Evolutionary conservation across 2,113 vertebrate genomes (phyloP), one percentile per base, ranked within the genome.

Genomic region (Anseranas semipalmata): DNA sequence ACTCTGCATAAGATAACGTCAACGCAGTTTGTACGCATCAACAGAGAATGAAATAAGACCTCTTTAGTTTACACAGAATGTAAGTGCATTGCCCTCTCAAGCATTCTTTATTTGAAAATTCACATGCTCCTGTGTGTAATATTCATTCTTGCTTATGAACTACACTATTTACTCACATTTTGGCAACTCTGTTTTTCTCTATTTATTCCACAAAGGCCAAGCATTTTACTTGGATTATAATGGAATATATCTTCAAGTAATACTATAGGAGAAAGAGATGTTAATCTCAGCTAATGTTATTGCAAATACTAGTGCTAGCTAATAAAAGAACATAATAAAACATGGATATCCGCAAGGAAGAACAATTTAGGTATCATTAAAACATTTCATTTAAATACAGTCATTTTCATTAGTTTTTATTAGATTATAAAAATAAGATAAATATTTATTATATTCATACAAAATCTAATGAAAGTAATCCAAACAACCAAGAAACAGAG

Each of bases 311-410:
- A 28, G 14, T 55, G 33, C 15, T 52, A 52, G 75, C 28, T 60
- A 68, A 60, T 72, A 37, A 70, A 92, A 68, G 28, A 79, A 25
- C 52, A 15, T 33, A 71, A 85, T 67, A 79, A 76, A 90, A 71
- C 22, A 3, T 17, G 46, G 24, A 41, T 62, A 78, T 63, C 14
- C 0, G 0, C 45, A 85, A 6, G 1, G 52, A 87, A 75, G 43
- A 43, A n/a, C 10, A 41, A 32, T 45, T 59, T 50, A 87, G 46
- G 28, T 37, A 20, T 82, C 52, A 88, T 78, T 81, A 87, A 85
- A 85, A 43, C 28, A 32, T 79, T 72, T 75, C 32, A 59, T 15
- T 70, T 90, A 53, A 59, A 58, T 62, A 12, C 8, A 62, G 37
- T 7, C 4, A 21, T 75, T 85, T 84, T 50, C 7, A 12, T 45